These are phyloP conservation scores for Aptenodytes forsteri DNA, from an alignment of 2,113 vertebrate species.

Conservation along the genomic window DNA sequence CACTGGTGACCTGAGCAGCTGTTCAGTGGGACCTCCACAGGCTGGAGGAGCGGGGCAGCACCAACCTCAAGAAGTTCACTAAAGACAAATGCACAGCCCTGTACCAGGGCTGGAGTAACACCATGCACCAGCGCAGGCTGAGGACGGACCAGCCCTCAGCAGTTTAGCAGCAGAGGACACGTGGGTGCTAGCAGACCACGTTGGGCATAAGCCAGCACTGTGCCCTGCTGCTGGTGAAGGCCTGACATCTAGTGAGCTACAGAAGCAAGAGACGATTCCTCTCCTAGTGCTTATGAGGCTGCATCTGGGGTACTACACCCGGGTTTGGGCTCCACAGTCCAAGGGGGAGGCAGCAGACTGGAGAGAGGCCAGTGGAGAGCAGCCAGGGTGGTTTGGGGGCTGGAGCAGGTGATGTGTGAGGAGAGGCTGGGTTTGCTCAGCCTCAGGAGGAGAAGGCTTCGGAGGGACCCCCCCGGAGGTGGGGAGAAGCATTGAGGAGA, in stretches of 20 bases:
- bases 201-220: not conserved
- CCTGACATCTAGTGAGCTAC: not conserved
- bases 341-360: not conserved
- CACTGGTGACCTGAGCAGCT: not conserved
- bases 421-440: not conserved
- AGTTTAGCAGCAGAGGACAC: not conserved
- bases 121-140: not conserved
- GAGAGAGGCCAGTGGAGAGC: not conserved
- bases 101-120: not conserved
- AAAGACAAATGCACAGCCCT: not conserved
- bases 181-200: fast-evolving
- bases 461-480: not conserved
- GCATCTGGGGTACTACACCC: too few relatives aligned
- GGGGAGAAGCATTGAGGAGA: not conserved
- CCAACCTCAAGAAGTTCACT: not conserved
- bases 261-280: not conserved
- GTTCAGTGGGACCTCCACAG: not conserved
- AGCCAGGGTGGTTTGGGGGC: not conserved
- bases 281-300: not conserved
- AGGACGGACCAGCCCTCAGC: not conserved
- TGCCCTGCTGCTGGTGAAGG: not conserved
- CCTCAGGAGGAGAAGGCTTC: not conserved
- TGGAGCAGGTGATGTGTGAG: not conserved
- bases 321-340: not conserved
- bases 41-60: not conserved